phyloP scores from a whole-genome alignment of 2,888 invertebrate species.

The Mimachlamys varia region DNA sequence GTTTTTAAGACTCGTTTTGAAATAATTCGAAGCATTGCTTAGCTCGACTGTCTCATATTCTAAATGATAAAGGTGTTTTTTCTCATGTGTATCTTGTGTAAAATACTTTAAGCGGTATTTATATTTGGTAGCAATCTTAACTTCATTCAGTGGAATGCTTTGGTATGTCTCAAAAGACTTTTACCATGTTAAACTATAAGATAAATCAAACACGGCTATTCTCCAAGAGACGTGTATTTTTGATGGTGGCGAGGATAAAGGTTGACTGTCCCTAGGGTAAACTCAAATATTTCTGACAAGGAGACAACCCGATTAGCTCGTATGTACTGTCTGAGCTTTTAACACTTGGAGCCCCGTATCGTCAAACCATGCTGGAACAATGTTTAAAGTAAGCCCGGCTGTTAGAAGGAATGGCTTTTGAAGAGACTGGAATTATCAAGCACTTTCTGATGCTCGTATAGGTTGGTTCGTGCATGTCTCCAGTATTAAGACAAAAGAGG shows the following conservation, averaged over 20 bases:
- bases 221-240: background rate
- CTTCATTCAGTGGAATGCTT: background rate
- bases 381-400: background rate
- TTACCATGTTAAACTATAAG: background rate
- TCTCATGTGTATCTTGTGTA: no score
- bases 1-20: no score
- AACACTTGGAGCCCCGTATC: background rate
- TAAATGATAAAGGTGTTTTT: no score
- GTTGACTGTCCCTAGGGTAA: background rate
- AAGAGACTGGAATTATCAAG: background rate
- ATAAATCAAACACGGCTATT: background rate
- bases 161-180: background rate
- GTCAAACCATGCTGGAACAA: background rate
- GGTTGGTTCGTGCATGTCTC: background rate
- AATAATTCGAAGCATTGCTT: no score
- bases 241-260: background rate
- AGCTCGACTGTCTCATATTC: no score
- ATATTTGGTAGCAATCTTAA: no score
- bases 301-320: background rate
- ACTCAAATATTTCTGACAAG: background rate
- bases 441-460: background rate
- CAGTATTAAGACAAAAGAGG: background rate
- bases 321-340: conserved; percentile 12
- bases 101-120: no score
- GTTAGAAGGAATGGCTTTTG: background rate